Evolutionary conservation across 2,797 vertebrate species (phyloP), one percentile per base, ranked within the genome.

Genomic region (Oreochromis mossambicus): DNA sequence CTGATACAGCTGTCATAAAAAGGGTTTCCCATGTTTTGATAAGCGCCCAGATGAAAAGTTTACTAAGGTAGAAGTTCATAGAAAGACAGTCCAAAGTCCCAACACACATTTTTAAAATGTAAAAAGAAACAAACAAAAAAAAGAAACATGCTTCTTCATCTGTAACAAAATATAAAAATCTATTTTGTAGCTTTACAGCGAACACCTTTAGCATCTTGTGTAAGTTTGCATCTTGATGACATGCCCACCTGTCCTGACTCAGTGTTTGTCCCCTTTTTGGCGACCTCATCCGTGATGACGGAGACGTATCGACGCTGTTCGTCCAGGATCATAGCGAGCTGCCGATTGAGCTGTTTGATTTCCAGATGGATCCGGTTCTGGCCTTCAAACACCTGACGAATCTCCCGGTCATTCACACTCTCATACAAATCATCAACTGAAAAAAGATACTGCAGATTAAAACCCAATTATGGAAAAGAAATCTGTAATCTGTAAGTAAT

Each of bases 291-390:
- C 0, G 97, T 97, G 91, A 99, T 89, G 12, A 97, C 95, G 5
- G 97, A 97, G 5, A 99, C 97, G 0, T 98, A 99, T 70, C 97
- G 96, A 2, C 98, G 97, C 93, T 99, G 99, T 85, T 99, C 99
- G n/a, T 99, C 98, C 80, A 99, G 97, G 87, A 99, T 97, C 98
- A 98, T 98, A 43, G 98, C 97, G 52, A 99, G 93, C 46, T 99
- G 98, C 38, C 97, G 95, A 89, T 98, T 97, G 41, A 99, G 96
- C 92, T 99, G 98, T 85, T 99, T 99, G 94, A 99, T 99, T 94
- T 99, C 98, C 82, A 99, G 95, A 76, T 99, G 98, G 91, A 99
- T 98, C 56, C 96, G 96, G 91, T 98, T 99, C 95, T 99, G 99
- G 54, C 99, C 99, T 92, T 99, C 99, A 78, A 99, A 99, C 87